Conservation (phyloP, 2,888 invertebrate genomes). For the Chymomyza procnemis region DNA sequence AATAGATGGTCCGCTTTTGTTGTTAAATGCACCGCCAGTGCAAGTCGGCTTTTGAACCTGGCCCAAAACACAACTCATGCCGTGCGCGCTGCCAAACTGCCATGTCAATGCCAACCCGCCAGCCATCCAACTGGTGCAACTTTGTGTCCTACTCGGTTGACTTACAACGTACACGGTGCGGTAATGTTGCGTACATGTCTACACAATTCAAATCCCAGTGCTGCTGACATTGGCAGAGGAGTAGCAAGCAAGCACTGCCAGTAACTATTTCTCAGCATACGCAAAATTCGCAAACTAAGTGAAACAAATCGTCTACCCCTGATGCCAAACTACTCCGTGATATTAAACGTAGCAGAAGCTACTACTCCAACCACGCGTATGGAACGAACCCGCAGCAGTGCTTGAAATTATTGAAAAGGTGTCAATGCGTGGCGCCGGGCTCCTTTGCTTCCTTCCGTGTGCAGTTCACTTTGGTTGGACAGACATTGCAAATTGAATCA, state of each 20-base stretch:
- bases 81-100: conserved; percentile 31
- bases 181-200: conserved; percentile 69
- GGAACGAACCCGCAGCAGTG: conserved; percentile 20
- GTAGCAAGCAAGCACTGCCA: neutral
- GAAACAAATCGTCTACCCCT: conserved; percentile 52
- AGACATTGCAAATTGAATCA: neutral
- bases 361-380: neutral
- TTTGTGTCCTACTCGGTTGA: conserved; percentile 34
- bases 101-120: conserved; percentile 8
- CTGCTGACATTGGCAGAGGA: conserved; percentile 28
- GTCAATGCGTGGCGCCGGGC: conserved; percentile 54
- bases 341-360: no score
- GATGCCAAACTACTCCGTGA: neutral
- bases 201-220: conserved; percentile 54
- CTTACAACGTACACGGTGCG: conserved; percentile 46
- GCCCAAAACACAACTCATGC: neutral
- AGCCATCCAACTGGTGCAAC: conserved; percentile 7
- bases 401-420: conserved; percentile 60
- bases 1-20: conserved; percentile 16
- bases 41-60: neutral
- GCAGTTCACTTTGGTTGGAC: neutral
- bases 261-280: neutral
- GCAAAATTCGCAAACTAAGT: conserved; percentile 44
- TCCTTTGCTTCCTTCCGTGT: neutral
- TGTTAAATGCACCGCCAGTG: neutral